Conservation (phyloP, 2,888 invertebrate species). For the Epistrophe eligans region DNA sequence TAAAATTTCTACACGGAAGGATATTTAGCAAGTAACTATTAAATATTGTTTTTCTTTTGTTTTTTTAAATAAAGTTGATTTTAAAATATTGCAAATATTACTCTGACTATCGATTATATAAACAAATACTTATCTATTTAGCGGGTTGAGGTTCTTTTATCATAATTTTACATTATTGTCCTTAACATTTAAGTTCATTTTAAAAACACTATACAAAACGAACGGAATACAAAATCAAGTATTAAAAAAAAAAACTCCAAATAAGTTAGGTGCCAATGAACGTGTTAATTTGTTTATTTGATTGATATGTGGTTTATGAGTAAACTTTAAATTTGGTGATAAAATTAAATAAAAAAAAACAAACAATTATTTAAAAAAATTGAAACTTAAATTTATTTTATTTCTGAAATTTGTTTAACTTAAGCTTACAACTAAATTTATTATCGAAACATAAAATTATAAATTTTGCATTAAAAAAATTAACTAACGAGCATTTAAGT, state of each 20-base stretch:
- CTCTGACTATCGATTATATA: slow-evolving; percentile 43
- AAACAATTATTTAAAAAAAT: slow-evolving; percentile 33
- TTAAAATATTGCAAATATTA: slow-evolving; percentile 39
- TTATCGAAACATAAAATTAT: slow-evolving; percentile 36
- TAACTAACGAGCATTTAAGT: slow-evolving; percentile 46
- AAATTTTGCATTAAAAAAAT: slow-evolving; percentile 39
- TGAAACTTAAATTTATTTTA: slow-evolving; percentile 28
- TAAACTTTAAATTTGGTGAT: slow-evolving; percentile 16
- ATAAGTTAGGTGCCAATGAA: slow-evolving; percentile 28
- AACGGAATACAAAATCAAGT: background rate
- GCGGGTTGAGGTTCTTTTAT: slow-evolving; percentile 51
- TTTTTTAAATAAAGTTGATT: slow-evolving; percentile 19
- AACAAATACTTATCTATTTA: slow-evolving; percentile 49
- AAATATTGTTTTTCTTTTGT: slow-evolving; percentile 10
- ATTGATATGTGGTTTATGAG: slow-evolving; percentile 69
- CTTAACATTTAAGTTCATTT: slow-evolving; percentile 66
- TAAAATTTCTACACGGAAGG: background rate
- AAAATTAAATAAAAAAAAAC: slow-evolving; percentile 14
- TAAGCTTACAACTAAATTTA: slow-evolving; percentile 58
- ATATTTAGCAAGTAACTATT: slow-evolving; percentile 10
- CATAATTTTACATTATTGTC: slow-evolving; percentile 73
- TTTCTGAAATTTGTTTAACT: slow-evolving; percentile 26
- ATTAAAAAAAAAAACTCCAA: background rate
- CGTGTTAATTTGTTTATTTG: slow-evolving; percentile 17
- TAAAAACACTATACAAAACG: slow-evolving; percentile 28